Evolutionary conservation across 2,797 vertebrate species (phyloP), one percentile per base, ranked within the genome.

Genomic region (Scarus forsteni): DNA sequence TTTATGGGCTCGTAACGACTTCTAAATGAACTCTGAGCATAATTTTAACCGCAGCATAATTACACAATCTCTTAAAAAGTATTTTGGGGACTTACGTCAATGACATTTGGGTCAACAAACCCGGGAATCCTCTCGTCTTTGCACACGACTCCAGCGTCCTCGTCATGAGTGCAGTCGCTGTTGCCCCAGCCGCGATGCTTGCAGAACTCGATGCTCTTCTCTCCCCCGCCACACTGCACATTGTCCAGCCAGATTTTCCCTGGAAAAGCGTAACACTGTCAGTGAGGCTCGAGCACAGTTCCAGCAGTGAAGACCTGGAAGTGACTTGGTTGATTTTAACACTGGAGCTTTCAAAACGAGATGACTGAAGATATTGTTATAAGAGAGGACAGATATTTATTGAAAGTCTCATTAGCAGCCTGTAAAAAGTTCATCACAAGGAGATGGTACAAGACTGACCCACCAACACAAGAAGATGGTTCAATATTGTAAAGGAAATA

Each of bases 231-330:
- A 51, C 98, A 99, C 80, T 90, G 95, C 72, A 99, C 92, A 0
- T 99, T 99, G 91, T 99, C 98, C 91, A 99, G 92, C 98, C 98
- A 99, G 93, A 99, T 97, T 66, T 94, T 95, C 43, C 98, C 98
- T 99, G 92, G 10, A 85, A 15, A 73, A 40, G 18, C 16, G 70
- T 58, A 52, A 79, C 49, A 74, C 19, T 35, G 70, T 85, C 59
- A 86, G 60, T 46, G 51, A 46, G 58, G 59, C 38, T 65, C 34
- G n/a, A 9, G 53, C 18, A 39, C 34, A 50, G 39, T 54, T 40
- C 69, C 13, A 39, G 43, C 16, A 18, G 15, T 35, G 58, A 15
- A 53, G 52, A 53, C 50, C 49, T 35, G 70, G 70, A 58, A 49
- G 75, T 49, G 42, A 67, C 80, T 44, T 56, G 36, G 56, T 14